Percentiles rank a stretch among this genome's conserved stretches.
phyloP scores from a whole-genome alignment of 2,113 vertebrate species.

The Arothron firmamentum region DNA sequence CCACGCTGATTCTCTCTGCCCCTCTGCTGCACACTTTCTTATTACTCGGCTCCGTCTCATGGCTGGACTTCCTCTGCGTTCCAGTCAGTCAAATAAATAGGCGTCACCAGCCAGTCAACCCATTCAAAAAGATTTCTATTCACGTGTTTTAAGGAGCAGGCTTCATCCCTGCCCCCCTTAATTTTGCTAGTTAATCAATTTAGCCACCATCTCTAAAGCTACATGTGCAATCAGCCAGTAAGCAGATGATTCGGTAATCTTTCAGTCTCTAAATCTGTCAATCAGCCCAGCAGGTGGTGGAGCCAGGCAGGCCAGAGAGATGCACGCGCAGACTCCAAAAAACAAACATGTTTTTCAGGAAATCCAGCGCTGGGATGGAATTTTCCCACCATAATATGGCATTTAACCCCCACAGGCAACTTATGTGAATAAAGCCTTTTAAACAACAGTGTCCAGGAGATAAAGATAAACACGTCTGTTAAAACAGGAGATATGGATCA shows the following conservation, averaged over 20 bases:
- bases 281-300: slow-evolving; percentile 47
- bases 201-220: background rate
- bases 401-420: too few relatives aligned
- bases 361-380: slow-evolving; percentile 42
- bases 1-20: background rate
- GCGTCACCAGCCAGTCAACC: too few relatives aligned
- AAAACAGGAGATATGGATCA: slow-evolving; percentile 34
- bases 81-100: too few relatives aligned
- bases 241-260: slow-evolving; percentile 16
- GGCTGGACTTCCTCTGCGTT: slow-evolving; percentile 1
- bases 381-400: slow-evolving; percentile 48
- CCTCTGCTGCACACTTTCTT: background rate
- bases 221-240: background rate
- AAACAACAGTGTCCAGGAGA: background rate
- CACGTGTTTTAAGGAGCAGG: background rate
- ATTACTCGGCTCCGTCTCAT: slow-evolving; percentile 3
- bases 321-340: slow-evolving; percentile 26
- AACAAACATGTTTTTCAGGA: slow-evolving; percentile 72
- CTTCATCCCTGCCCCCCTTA: background rate
- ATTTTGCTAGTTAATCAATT: background rate
- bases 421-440: too few relatives aligned
- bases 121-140: background rate
- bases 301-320: slow-evolving; percentile 34
- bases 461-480: slow-evolving; percentile 4
- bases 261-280: slow-evolving; percentile 39